Evolutionary conservation across 2,797 vertebrate genomes (phyloP).

Genomic region (Xenentodon cancila): DNA sequence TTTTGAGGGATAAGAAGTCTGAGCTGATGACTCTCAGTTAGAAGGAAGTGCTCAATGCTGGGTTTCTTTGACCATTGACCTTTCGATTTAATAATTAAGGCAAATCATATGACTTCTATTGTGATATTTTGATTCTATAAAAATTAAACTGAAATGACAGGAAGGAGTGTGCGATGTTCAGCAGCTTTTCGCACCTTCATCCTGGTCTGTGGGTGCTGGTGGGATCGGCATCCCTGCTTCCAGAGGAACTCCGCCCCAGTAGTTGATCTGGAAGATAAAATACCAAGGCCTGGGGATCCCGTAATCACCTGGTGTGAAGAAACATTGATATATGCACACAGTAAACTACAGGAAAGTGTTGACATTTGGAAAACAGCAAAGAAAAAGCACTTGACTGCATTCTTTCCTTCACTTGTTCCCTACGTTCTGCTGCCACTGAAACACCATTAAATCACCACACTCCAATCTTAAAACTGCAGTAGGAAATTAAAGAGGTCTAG

Average conservation of each 20-base stretch:
- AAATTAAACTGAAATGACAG: neutral
- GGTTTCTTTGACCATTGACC: neutral
- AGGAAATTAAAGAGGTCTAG: neutral
- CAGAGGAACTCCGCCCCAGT: conserved; percentile 84
- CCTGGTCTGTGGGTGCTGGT: conserved; percentile 42
- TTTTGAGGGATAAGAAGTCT: neutral
- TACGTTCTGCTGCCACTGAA: neutral
- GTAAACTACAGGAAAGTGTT: neutral
- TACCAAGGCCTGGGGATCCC: conserved; percentile 92
- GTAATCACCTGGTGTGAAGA: conserved; percentile 83
- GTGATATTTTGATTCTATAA: neutral
- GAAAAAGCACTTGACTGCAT: neutral
- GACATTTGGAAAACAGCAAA: neutral
- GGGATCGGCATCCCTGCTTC: conserved; percentile 75
- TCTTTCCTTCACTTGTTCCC: neutral
- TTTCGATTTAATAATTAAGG: neutral
- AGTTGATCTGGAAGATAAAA: conserved; percentile 89
- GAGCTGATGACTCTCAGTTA: neutral
- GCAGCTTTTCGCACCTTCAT: conserved; percentile 70
- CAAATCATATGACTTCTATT: neutral
- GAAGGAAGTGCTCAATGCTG: neutral
- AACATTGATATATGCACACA: neutral
- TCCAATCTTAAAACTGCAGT: neutral
- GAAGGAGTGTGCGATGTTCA: neutral
- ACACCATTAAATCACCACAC: neutral